Percentiles rank a stretch among this genome's conserved stretches.
Evolutionary conservation across 2,113 vertebrate genomes (phyloP).

Genomic region (Ahaetulla prasina): DNA sequence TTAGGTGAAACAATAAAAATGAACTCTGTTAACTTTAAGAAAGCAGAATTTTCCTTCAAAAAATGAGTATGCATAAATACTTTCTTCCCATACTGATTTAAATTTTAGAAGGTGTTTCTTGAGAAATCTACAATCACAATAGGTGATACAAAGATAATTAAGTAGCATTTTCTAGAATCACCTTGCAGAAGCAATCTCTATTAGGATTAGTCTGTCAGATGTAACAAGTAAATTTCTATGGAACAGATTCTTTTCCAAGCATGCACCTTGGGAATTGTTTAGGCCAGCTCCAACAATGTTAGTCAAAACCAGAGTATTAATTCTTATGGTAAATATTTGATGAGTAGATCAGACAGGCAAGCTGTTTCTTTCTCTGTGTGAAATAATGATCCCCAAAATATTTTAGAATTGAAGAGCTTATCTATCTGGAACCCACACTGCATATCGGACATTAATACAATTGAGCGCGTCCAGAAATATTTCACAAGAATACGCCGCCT

Average conservation of each 20-base stretch:
- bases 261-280: neutral
- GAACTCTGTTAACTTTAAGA: neutral
- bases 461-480: too few species aligned
- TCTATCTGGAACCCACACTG: too few species aligned
- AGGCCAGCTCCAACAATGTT: neutral
- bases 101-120: neutral
- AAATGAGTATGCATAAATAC: neutral
- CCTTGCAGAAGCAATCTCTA: neutral
- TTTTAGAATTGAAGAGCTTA: neutral
- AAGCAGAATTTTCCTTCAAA: neutral
- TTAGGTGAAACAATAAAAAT: neutral
- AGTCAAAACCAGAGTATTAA: neutral
- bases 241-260: neutral
- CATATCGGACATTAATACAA: too few species aligned
- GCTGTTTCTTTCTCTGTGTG: neutral
- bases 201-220: neutral
- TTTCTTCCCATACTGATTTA: neutral
- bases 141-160: neutral
- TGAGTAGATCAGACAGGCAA: neutral
- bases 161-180: neutral
- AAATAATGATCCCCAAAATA: neutral
- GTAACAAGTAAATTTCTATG: neutral
- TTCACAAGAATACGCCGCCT: too few species aligned
- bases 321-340: neutral
- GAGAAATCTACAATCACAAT: neutral